phyloP scores from a whole-genome alignment of 1,140 invertebrate genomes.

The Drosophila leontia region DNA sequence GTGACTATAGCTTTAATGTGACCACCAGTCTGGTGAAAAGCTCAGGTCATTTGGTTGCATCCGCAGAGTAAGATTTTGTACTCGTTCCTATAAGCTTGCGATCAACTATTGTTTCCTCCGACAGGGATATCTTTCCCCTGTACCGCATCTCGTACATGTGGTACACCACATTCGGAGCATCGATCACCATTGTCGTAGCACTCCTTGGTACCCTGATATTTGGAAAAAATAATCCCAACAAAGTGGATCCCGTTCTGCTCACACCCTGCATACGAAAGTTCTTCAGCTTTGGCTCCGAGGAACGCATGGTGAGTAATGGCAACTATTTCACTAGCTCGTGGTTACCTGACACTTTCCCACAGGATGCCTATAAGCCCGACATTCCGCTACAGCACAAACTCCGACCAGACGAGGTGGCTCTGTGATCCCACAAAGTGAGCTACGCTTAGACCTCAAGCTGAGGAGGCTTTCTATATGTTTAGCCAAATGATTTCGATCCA shows the following conservation, averaged over 20 bases:
- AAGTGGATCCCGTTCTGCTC: slow-evolving; percentile 65
- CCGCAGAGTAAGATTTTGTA: slow-evolving; percentile 47
- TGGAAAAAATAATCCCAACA: slow-evolving; percentile 71
- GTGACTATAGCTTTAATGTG: slow-evolving; percentile 87
- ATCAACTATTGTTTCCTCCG: slow-evolving; percentile 12
- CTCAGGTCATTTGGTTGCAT: slow-evolving; percentile 18
- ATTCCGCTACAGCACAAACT: slow-evolving; percentile 63
- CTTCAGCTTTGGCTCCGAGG: slow-evolving; percentile 40
- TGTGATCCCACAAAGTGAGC: slow-evolving; percentile 32
- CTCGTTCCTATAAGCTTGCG: too few species aligned
- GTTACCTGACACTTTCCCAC: background rate
- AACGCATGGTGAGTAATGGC: slow-evolving; percentile 26
- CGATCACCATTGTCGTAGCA: slow-evolving; percentile 86
- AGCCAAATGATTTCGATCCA: background rate
- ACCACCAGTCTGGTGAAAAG: slow-evolving; percentile 39
- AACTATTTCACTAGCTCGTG: background rate
- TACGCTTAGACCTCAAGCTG: background rate
- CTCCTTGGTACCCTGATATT: slow-evolving; percentile 85
- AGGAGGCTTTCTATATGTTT: background rate
- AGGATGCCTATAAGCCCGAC: slow-evolving; percentile 56
- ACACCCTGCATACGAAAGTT: slow-evolving; percentile 80
- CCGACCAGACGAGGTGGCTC: slow-evolving; percentile 68
- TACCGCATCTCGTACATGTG: slow-evolving; percentile 90
- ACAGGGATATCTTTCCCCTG: slow-evolving; percentile 86
- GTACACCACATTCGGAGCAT: slow-evolving; percentile 88